A percentile compares a stretch with the other conserved stretches of the same genome.
phyloP scores from a whole-genome alignment of 2,888 invertebrate genomes.

The Tillus elongatus region DNA sequence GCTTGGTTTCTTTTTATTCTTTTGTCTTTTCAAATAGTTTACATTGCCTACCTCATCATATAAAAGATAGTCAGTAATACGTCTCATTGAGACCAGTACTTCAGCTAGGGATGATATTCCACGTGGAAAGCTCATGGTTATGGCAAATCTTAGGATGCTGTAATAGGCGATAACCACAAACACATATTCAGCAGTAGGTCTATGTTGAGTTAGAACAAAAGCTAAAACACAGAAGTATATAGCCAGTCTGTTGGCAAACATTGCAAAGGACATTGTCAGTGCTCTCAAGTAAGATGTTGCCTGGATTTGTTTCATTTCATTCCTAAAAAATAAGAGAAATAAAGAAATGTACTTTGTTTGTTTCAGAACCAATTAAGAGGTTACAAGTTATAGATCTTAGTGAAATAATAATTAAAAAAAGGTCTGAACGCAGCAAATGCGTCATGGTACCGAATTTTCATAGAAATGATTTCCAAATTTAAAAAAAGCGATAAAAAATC shows the following conservation, averaged over 20 bases:
- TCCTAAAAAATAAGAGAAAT: slow-evolving; percentile 40
- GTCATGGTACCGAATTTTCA: too few relatives aligned
- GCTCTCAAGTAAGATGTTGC: slow-evolving; percentile 64
- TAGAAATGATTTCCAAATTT: too few relatives aligned
- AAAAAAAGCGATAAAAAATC: too few relatives aligned
- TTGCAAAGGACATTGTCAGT: slow-evolving; percentile 65
- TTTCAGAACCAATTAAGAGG: too few relatives aligned
- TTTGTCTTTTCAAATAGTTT: too few relatives aligned
- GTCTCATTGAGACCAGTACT: slow-evolving; percentile 59
- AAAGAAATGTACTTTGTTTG: too few relatives aligned
- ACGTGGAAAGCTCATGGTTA: slow-evolving; percentile 85
- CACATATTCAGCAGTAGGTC: slow-evolving; percentile 68
- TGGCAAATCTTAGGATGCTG: slow-evolving; percentile 72
- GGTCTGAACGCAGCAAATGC: too few relatives aligned
- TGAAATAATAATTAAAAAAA: too few relatives aligned
- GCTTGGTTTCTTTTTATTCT: slow-evolving; percentile 46
- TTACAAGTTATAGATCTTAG: too few relatives aligned
- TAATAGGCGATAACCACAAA: slow-evolving; percentile 82
- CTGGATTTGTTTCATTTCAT: slow-evolving; percentile 58
- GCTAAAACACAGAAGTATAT: slow-evolving; percentile 70
- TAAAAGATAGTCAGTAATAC: slow-evolving; percentile 51
- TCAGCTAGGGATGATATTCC: slow-evolving; percentile 70
- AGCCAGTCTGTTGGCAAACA: slow-evolving; percentile 76
- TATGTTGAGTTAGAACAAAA: slow-evolving; percentile 57
- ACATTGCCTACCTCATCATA: too few relatives aligned